Base-by-base conservation (phyloP, 2,113 vertebrate species). In the Etheostoma cragini region DNA sequence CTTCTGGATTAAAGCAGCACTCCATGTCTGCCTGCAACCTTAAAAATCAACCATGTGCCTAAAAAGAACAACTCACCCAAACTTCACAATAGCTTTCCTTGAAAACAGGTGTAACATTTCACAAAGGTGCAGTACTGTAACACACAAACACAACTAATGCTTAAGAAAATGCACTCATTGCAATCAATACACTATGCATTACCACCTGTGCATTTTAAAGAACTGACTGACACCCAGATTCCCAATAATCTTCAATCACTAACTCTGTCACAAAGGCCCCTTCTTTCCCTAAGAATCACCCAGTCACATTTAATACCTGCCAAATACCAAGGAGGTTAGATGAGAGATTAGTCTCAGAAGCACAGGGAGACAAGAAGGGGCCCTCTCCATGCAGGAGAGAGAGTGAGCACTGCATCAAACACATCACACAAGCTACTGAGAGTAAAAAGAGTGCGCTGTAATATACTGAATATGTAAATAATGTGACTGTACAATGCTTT, bases 391-490 rank as follows among this genome's bases (percentile, higher is more conserved):
- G 54, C 62, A 57, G 76, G 77, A 87, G 76, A 79, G 76, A 56
- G 67, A 84, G 68, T 46, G 81, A 87, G 88, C 94, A 93, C 94
- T 92, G 92, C 87, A 87, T 84, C 47, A 26, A 81, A 78, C 74
- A 67, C 84, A 94, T 85, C 90, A 93, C 86, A 88, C 84, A 80
- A 94, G 92, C 95, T 95, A 95, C 94, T 95, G 95, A 95, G 85
- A 92, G 87, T 76, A 57, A 76, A 78, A 89, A 69, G 74, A 87
- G 87, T 83, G 91, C 80, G 88, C 93, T 93, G 94, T 94, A 95
- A 89, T 87, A 94, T 95, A 95, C 76, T 93, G 90, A 92, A 85
- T 89, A 71, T 96, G 95, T 96, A 96, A 94, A 96, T 96, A 94
- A 93, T 94, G 89, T 92, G 85, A 95, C 84, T 95, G 93, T 95